Conservation (phyloP, 2,888 invertebrate genomes). For the Zonitis immaculata region DNA sequence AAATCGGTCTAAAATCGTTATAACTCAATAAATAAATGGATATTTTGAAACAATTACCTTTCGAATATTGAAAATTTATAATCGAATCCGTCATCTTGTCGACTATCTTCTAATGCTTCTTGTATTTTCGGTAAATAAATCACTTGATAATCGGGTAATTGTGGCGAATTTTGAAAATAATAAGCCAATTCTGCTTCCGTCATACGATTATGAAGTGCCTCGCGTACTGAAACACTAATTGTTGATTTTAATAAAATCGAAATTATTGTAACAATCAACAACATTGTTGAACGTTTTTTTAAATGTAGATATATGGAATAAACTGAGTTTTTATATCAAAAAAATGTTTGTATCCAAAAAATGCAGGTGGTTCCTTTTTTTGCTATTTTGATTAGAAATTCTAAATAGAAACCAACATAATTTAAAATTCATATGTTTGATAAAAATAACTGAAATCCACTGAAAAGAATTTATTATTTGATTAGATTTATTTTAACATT, state of each 20-base stretch:
- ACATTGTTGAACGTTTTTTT: background rate
- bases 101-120: slow-evolving; percentile 39
- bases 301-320: too few species aligned
- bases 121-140: slow-evolving; percentile 57
- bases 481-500: too few species aligned
- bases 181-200: too few species aligned
- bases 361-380: background rate
- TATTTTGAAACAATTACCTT: too few species aligned
- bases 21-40: background rate
- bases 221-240: slow-evolving; percentile 1
- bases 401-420: background rate
- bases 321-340: background rate
- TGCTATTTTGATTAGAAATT: background rate
- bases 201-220: slow-evolving; percentile 44
- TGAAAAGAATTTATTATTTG: too few species aligned
- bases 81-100: slow-evolving; percentile 49
- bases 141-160: slow-evolving; percentile 57
- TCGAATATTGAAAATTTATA: slow-evolving; percentile 61
- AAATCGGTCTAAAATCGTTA: slow-evolving; percentile 51
- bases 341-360: background rate
- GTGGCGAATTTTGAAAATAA: slow-evolving; percentile 43
- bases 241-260: background rate
- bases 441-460: too few species aligned
- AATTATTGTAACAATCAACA: background rate
- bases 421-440: background rate